Percentiles rank a stretch among this genome's conserved stretches.
Conservation (phyloP, 2,113 vertebrate species). For the Pitta sordida region DNA sequence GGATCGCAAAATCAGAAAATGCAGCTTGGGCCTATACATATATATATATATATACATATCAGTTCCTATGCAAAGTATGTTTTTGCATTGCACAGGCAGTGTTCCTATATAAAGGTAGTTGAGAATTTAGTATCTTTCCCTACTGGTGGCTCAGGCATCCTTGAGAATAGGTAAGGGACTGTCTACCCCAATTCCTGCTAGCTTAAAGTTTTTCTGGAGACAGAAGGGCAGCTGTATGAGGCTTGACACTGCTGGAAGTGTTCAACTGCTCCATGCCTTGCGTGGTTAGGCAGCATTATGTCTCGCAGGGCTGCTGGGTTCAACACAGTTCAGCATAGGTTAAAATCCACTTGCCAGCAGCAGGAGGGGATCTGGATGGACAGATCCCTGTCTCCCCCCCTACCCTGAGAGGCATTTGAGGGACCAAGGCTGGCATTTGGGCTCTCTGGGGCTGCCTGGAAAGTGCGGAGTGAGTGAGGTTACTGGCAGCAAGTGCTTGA, state of each 20-base stretch:
- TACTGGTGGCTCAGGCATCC: neutral
- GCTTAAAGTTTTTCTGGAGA: neutral
- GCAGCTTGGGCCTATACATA: neutral
- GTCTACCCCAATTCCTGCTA: neutral
- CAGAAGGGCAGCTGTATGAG: neutral
- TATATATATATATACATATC: no score
- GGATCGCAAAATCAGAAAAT: neutral
- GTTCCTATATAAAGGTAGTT: neutral
- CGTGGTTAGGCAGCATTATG: neutral
- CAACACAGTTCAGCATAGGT: neutral
- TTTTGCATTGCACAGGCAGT: neutral
- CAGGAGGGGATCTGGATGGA: neutral
- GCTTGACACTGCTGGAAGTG: neutral
- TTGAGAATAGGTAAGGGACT: neutral
- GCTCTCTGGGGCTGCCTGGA: neutral
- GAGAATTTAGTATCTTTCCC: neutral
- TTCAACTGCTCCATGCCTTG: rapidly evolving
- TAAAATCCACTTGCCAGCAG: neutral
- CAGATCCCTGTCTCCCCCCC: no score
- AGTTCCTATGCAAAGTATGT: neutral
- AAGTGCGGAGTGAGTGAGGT: neutral
- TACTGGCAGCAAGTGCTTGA: neutral
- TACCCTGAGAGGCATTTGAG: neutral
- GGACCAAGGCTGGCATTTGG: neutral
- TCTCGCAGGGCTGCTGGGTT: neutral